Base-by-base conservation (phyloP, 2,888 invertebrate species). In the Cheilosia vulpina region DNA sequence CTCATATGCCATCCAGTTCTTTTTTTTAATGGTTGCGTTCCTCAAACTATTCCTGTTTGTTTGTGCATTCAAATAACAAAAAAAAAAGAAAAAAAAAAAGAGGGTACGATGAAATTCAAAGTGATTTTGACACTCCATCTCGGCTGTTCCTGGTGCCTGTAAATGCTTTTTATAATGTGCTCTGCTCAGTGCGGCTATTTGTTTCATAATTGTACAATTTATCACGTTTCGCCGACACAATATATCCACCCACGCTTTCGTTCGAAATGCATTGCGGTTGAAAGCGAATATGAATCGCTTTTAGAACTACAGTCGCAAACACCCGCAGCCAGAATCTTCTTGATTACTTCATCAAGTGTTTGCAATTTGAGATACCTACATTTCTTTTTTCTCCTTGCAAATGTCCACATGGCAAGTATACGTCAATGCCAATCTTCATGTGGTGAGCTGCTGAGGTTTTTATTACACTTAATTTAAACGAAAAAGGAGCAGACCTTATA, bases 211-310 rank as follows among this genome's bases (percentile, higher is more conserved):
- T 63, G 55, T 27, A 17, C 38, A 38, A 27, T 66, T 75, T 27
- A 65, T 65, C 58, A 66, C 50, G 58, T 75, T 75, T 57, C 50
- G 58, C 31, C 53, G 53, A 55, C 45, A 15, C 9, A 17, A 47
- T 17, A 53, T 55, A 43, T 45, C 55, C 24, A 19, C 69, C 77
- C 55, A 77, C 77, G 62, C 55, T 55, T 69, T 77, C 69, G 15
- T 38, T 24, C 27, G 53, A 68, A 43, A 63, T 63, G n/a, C 41
- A 41, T 27, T 41, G 15, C 38, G 27, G 17, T 5, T 58, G 62
- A n/a, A 41, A 43, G 66, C 13, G 24, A 31, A 19, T 38, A 13
- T 38, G 38, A 45, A 31, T 13, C 31, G 15, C 17, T 15, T 15
- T 38, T 57, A 19, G 9, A 47, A 50, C 24, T 43, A 13, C 31